Evolutionary conservation across 2,888 invertebrate species (phyloP), one percentile per base, ranked within the genome.

Genomic region (Dasypogon diadema): DNA sequence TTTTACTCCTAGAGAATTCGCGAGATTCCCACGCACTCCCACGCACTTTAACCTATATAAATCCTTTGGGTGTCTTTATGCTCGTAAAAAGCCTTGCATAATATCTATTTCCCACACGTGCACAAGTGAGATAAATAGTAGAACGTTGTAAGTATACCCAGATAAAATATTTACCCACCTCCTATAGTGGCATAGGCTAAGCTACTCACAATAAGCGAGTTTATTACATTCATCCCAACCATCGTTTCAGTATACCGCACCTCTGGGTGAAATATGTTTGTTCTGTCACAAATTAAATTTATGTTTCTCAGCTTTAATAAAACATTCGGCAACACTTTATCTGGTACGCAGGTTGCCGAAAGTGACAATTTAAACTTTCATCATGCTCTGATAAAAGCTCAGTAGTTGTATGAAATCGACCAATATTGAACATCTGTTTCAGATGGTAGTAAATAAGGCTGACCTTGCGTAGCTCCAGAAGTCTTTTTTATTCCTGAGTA

Each of bases 321-420:
- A 12, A 42, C 42, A 42, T 60, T n/a, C 37, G 34, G 37, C 37
- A 26, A 34, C 60, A 37, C 18, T 60, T 60, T 34, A 26, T 60
- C 34, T 37, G 18, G 37, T n/a, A 34, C 42, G 6, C 60, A n/a
- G 21, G 34, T 60, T 21, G 60, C 16, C 37, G 21, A 60, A 18
- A 60, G 60, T 60, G 60, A 60, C 60, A 60, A 60, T 60, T 60
- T 60, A 37, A 60, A 60, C 60, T 60, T 60, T 60, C 60, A 34
- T n/a, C 37, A 37, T 37, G n/a, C 37, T 18, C 10, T 60, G 37
- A 37, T 60, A 42, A 34, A 60, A 60, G 37, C 21, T 42, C 10
- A 21, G 37, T 42, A 42, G n/a, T 42, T 8, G 42, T 3, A 12
- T 30, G n/a, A 42, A 42, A 42, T 6, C 8, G n/a, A 42, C 42